A percentile compares a stretch with the other conserved stretches of the same genome.
Evolutionary conservation across 2,113 vertebrate genomes (phyloP).

Genomic region (Dicrurus megarhynchus): DNA sequence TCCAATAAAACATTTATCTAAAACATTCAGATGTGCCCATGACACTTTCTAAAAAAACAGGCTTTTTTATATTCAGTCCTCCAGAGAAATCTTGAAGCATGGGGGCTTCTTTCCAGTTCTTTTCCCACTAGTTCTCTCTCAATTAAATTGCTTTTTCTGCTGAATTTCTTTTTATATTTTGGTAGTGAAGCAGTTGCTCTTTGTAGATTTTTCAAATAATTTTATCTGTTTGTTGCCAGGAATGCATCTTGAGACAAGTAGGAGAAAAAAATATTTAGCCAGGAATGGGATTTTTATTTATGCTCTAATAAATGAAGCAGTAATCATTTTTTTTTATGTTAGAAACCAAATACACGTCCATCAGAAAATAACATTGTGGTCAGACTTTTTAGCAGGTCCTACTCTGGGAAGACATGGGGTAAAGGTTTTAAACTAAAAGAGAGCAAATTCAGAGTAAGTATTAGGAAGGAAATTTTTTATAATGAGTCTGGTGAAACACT

Average conservation of each 20-base stretch:
- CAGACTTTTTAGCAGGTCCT: background rate
- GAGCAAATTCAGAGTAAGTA: background rate
- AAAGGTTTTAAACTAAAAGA: background rate
- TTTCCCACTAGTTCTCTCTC: background rate
- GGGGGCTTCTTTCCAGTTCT: background rate
- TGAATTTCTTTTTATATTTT: background rate
- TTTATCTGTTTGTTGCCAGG: slow-evolving; percentile 20
- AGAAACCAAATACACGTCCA: background rate
- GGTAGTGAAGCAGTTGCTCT: background rate
- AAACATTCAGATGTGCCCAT: background rate
- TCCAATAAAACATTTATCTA: slow-evolving; percentile 9
- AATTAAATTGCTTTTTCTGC: background rate
- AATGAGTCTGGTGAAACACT: background rate
- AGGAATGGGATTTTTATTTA: background rate
- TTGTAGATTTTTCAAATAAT: slow-evolving; percentile 3
- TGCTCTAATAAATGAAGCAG: background rate
- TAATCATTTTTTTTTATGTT: background rate
- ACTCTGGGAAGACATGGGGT: rapidly evolving
- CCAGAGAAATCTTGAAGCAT: background rate
- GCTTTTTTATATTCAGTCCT: background rate
- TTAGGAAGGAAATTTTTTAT: background rate
- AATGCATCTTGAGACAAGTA: background rate
- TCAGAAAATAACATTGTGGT: background rate
- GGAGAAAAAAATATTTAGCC: background rate
- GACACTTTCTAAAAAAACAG: background rate